Evolutionary conservation across 2,113 vertebrate species (phyloP), one percentile per base, ranked within the genome.

Genomic region (Melanotaenia duboulayi): DNA sequence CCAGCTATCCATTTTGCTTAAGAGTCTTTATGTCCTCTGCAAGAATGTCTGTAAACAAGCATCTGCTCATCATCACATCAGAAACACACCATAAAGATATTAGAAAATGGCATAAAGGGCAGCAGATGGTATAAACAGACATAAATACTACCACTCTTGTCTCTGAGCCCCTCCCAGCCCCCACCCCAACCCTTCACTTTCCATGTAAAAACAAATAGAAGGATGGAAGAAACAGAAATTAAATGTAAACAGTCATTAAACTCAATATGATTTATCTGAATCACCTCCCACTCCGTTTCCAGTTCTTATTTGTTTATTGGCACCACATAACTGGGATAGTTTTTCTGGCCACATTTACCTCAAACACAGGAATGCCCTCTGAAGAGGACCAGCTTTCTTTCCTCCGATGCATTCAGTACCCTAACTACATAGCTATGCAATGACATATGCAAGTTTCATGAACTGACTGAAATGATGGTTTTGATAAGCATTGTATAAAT

Each of bases 151-250:
- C 16, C 48, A 50, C 67, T 49, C 46, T 14, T 23, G 32, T 71
- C 63, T 68, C 61, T 4, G 13, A 71, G 50, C 32, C 32, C 32
- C 32, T 35, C 32, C 32, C 32, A 35, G 32, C 32, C 32, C 32
- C 65, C 59, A 55, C 76, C 40, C 20, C 48, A 64, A 42, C 68
- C 65, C 32, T 24, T 23, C 22, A 28, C 70, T 84, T 72, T 83
- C 81, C 76, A 84, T 82, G 71, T 54, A 76, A 82, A 84, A 81
- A 81, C 52, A 76, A 79, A 85, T 74, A 85, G 37, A 65, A 24
- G 32, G 32, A 7, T 35, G 32, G 32, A 35, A 58, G 49, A 44
- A 78, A 76, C 25, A 42, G 11, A 78, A 60, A 67, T 59, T 82
- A 73, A 72, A 81, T 77, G 83, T 76, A 80, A 59, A 4, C n/a